phyloP scores from a whole-genome alignment of 2,113 vertebrate genomes.

The Acrocephalus kingi region DNA sequence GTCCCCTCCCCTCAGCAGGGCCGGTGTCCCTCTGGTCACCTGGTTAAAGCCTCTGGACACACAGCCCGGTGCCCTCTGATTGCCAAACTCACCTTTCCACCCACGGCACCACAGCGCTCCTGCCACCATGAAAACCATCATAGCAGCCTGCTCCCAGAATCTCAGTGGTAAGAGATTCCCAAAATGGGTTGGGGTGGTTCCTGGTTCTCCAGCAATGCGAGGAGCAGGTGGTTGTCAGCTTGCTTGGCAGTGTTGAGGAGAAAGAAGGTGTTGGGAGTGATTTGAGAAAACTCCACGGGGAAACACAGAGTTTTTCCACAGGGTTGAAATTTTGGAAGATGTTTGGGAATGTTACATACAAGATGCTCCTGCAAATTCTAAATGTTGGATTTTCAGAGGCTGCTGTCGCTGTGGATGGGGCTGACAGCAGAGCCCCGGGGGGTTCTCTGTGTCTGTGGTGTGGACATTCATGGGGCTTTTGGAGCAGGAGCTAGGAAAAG shows the following conservation, averaged over 20 bases:
- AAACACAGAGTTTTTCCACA: not conserved
- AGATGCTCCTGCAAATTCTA: not conserved
- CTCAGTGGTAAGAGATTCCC: constrained; percentile 39
- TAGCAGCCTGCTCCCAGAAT: constrained; percentile 64
- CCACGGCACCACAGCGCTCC: not conserved
- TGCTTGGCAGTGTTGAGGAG: not conserved
- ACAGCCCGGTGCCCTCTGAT: not conserved
- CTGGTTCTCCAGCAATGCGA: fast-evolving
- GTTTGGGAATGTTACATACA: not conserved
- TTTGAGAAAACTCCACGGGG: not conserved
- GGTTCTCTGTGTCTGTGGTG: not conserved
- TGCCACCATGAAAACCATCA: constrained; percentile 65
- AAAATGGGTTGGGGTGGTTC: not conserved
- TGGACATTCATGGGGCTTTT: not conserved
- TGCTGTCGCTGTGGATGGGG: fast-evolving
- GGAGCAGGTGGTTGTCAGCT: not conserved
- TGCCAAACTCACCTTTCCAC: constrained; percentile 9
- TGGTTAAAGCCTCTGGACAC: not conserved
- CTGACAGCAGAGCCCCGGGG: fast-evolving
- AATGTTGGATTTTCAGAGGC: not conserved
- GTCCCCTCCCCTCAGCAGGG: not conserved
- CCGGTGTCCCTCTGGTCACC: not conserved
- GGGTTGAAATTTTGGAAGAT: not conserved
- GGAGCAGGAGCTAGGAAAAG: not conserved
- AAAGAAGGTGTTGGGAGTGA: not conserved